These are phyloP conservation scores for Eupithecia subumbrata DNA, from an alignment of 2,888 invertebrate species.

Conservation along the genomic window DNA sequence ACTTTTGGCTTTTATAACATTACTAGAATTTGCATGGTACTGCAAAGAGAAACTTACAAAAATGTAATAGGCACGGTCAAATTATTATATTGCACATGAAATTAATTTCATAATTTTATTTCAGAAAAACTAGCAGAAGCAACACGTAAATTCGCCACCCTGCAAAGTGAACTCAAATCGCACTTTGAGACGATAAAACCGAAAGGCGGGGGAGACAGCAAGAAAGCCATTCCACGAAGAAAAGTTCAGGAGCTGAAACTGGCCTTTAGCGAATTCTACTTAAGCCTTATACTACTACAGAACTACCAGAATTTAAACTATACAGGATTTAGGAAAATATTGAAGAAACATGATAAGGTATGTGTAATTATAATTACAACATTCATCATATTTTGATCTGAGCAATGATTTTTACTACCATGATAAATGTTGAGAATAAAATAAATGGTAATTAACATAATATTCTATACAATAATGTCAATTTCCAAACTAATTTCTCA, in stretches of 20 bases:
- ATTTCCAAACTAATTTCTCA: no score
- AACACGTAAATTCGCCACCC: constrained; percentile 95
- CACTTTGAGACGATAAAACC: constrained; percentile 83
- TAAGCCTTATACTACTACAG: constrained; percentile 97
- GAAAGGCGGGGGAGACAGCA: constrained; percentile 71
- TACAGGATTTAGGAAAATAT: constrained; percentile 99
- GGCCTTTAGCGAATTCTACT: constrained; percentile 99
- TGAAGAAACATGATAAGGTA: constrained; percentile 99
- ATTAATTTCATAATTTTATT: constrained; percentile 44
- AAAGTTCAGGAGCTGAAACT: constrained; percentile 96
- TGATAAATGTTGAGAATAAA: no score
- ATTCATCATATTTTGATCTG: no score
- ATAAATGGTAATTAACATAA: no score
- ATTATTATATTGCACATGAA: background rate
- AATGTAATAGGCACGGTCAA: no score
- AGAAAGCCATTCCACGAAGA: constrained; percentile 86
- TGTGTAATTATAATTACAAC: constrained; percentile 31
- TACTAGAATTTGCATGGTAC: no score
- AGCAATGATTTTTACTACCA: no score
- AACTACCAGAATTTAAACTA: constrained; percentile 99
- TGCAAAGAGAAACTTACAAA: no score
- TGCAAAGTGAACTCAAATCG: constrained; percentile 93
- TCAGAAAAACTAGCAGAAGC: constrained; percentile 98
- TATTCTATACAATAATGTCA: no score
- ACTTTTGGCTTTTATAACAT: no score